Conservation (phyloP, 1,140 invertebrate species). For the Rhyzopertha dominica region DNA sequence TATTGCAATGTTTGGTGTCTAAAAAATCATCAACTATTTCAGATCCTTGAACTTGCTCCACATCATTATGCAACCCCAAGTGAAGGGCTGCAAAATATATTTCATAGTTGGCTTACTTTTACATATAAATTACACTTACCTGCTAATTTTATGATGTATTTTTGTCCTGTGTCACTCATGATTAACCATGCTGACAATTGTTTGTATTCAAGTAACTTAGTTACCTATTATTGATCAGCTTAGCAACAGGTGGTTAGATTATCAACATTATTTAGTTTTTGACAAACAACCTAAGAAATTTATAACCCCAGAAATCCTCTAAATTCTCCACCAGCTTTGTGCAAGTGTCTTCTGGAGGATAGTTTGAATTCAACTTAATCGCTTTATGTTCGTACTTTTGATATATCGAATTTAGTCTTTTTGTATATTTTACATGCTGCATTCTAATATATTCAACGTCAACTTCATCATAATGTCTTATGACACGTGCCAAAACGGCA, state of each 20-base stretch:
- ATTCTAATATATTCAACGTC: too few relatives aligned
- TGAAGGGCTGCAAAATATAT: too few relatives aligned
- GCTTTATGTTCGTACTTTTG: conserved; percentile 1
- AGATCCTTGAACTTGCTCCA: too few relatives aligned
- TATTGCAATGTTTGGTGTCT: too few relatives aligned
- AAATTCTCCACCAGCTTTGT: not conserved
- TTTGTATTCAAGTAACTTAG: too few relatives aligned
- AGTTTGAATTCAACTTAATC: conserved; percentile 1
- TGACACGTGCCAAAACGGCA: not conserved
- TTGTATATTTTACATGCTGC: too few relatives aligned
- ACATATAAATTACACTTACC: conserved; percentile 3
- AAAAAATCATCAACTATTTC: too few relatives aligned
- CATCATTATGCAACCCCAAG: too few relatives aligned
- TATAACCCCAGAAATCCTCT: conserved; percentile 6
- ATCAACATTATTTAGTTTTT: not conserved
- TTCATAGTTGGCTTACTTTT: conserved; percentile 4
- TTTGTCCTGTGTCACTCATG: conserved; percentile 24
- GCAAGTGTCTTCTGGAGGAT: conserved; percentile 5
- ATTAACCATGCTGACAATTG: conserved; percentile 5
- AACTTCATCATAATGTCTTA: not conserved
- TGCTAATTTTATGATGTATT: conserved; percentile 18
- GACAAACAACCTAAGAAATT: too few relatives aligned
- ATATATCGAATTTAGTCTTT: too few relatives aligned
- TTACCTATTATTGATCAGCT: not conserved
- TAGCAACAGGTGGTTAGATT: conserved; percentile 2